Percentiles rank a stretch among this genome's conserved stretches.
phyloP scores from a whole-genome alignment of 2,888 invertebrate species.

The Tenthredo scrophulariae region DNA sequence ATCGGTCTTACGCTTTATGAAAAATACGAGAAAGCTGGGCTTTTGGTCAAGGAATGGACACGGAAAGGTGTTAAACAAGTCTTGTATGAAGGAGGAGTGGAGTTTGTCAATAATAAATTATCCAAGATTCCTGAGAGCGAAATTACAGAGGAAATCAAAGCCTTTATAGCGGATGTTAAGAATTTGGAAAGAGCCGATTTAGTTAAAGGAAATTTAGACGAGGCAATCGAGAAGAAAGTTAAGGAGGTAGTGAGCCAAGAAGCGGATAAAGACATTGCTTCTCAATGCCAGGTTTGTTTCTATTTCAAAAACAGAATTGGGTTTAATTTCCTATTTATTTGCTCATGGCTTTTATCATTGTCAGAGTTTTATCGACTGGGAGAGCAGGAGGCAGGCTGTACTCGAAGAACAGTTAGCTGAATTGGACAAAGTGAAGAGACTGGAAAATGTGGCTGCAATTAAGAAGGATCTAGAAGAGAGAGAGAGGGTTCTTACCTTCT shows the following conservation, averaged over 20 bases:
- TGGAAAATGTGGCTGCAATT: conserved; percentile 81
- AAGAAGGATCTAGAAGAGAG: conserved; percentile 81
- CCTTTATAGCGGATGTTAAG: conserved; percentile 70
- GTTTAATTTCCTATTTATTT: conserved; percentile 1
- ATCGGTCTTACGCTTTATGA: conserved; percentile 85
- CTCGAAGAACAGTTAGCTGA: conserved; percentile 82
- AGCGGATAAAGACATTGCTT: conserved; percentile 81
- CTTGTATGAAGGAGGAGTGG: conserved; percentile 77
- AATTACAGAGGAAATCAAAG: conserved; percentile 74
- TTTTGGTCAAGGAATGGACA: conserved; percentile 71
- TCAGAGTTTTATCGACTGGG: conserved; percentile 83
- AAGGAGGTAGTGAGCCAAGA: conserved; percentile 81
- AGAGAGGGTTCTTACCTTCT: conserved; percentile 85
- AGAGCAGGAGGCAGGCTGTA: conserved; percentile 80
- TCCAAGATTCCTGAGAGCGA: conserved; percentile 70
- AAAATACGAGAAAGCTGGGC: conserved; percentile 82
- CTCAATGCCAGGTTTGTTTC: conserved; percentile 80
- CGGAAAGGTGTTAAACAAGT: conserved; percentile 65
- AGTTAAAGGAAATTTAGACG: conserved; percentile 74
- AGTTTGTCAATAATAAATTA: conserved; percentile 74
- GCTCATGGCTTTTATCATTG: conserved; percentile 41
- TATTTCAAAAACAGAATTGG: neutral
- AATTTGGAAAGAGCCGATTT: conserved; percentile 61
- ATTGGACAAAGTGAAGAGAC: conserved; percentile 78
- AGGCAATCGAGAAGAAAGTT: conserved; percentile 79